Evolutionary conservation across 2,113 vertebrate genomes (phyloP).

Genomic region (Centropristis striata): DNA sequence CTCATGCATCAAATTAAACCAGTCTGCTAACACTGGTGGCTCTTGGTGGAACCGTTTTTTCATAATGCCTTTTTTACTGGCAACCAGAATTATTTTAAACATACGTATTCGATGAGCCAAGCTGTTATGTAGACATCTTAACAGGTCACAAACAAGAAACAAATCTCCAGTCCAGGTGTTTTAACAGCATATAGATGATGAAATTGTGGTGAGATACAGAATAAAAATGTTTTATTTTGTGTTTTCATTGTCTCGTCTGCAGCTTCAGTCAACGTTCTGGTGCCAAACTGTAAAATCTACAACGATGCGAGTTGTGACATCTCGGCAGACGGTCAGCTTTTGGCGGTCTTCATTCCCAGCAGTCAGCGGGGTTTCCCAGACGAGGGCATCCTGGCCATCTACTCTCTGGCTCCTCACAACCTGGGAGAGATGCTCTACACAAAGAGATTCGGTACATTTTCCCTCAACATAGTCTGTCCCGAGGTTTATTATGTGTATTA

Average conservation of each 20-base stretch:
- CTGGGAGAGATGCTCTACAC: constrained; percentile 99
- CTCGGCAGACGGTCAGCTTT: constrained; percentile 96
- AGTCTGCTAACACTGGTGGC: no score
- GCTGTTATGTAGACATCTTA: no score
- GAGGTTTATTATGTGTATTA: neutral
- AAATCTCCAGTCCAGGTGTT: no score
- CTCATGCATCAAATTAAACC: no score
- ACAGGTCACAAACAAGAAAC: no score
- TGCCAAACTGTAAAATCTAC: constrained; percentile 99
- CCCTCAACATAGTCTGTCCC: neutral
- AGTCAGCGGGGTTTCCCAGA: constrained; percentile 97
- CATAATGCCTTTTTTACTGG: no score
- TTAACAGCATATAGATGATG: no score
- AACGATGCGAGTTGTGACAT: constrained; percentile 99
- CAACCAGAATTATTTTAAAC: no score
- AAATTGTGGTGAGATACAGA: neutral
- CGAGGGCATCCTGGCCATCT: constrained; percentile 97
- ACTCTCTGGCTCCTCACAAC: constrained; percentile 98
- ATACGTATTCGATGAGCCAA: no score
- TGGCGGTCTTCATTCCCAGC: constrained; percentile 98
- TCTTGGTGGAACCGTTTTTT: no score
- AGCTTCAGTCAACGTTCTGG: constrained; percentile 97
- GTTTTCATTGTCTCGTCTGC: neutral
- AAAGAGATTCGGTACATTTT: constrained; percentile 93
- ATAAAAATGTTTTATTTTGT: neutral